Conservation (phyloP, 2,797 vertebrate species). For the Crenuchus spilurus region DNA sequence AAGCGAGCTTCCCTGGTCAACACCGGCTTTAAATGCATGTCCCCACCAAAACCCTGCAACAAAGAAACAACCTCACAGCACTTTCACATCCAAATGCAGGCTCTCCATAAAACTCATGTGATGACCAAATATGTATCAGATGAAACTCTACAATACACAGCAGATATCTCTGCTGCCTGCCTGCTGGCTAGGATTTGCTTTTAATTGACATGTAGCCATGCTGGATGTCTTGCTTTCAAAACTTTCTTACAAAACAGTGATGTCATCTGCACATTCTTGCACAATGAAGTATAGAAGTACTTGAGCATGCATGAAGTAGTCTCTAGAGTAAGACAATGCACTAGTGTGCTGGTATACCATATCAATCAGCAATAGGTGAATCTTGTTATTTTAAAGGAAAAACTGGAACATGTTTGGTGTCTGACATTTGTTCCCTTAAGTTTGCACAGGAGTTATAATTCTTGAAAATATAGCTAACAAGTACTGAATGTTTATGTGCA, state of each 20-base stretch:
- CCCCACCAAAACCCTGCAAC: conserved; percentile 67
- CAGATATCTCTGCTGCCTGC: conserved; percentile 18
- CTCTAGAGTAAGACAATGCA: conserved; percentile 5
- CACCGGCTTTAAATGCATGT: conserved; percentile 66
- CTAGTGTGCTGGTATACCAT: conserved; percentile 6
- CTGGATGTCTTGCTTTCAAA: neutral
- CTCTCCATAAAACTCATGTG: conserved; percentile 54
- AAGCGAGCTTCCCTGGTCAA: conserved; percentile 63
- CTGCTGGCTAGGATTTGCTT: neutral
- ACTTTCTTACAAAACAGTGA: conserved; percentile 12
- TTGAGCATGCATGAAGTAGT: neutral
- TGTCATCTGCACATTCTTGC: conserved; percentile 31
- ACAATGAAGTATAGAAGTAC: conserved; percentile 2
- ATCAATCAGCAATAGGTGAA: neutral
- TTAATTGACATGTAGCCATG: conserved; percentile 6
- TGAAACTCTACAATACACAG: conserved; percentile 15
- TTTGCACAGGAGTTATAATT: too few species aligned
- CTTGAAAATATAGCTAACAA: too few species aligned
- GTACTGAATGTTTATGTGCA: too few species aligned
- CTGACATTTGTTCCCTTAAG: too few species aligned
- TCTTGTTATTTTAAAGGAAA: neutral
- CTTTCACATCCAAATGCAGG: conserved; percentile 55
- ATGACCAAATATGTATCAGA: conserved; percentile 16
- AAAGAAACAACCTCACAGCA: conserved; percentile 63
- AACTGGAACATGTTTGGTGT: too few species aligned